A percentile compares a stretch with the other conserved stretches of the same genome.
Conservation (phyloP, 2,888 invertebrate species). For the Drosophila austrosaltans region DNA sequence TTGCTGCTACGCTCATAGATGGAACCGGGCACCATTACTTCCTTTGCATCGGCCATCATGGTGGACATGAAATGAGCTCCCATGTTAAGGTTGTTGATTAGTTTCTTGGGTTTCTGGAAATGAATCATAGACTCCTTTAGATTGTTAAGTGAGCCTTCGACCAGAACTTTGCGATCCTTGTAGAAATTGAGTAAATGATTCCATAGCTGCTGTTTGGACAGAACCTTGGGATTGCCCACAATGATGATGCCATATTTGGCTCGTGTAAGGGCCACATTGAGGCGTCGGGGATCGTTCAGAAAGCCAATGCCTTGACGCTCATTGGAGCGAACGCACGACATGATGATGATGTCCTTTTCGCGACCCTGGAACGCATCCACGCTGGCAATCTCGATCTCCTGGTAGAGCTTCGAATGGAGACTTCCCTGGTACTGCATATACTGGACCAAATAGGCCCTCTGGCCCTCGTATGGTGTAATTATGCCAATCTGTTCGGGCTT, state of each 20-base stretch:
- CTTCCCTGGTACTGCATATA: conserved; percentile 99
- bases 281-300: conserved; percentile 97
- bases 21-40: conserved; percentile 96
- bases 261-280: conserved; percentile 98
- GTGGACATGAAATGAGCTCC: conserved; percentile 99
- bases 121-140: conserved; percentile 98
- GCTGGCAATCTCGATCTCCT: conserved; percentile 99
- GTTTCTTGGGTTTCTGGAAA: conserved; percentile 98
- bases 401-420: conserved; percentile 97
- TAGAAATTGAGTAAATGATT: conserved; percentile 98
- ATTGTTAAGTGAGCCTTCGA: conserved; percentile 98
- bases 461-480: conserved; percentile 99
- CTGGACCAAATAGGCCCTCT: conserved; percentile 97
- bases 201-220: conserved; percentile 99
- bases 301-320: conserved; percentile 99
- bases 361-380: conserved; percentile 99
- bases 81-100: conserved; percentile 96
- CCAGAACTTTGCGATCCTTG: conserved; percentile 96
- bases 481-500: conserved; percentile 99
- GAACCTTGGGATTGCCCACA: conserved; percentile 99
- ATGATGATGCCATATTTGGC: conserved; percentile 99
- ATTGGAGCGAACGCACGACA: conserved; percentile 99
- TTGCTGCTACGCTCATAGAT: conserved; percentile 91
- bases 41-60: conserved; percentile 97
- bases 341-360: conserved; percentile 99